Percentiles rank a stretch among this genome's conserved stretches.
These are phyloP conservation scores for Lycaon pictus DNA, from an alignment of 2,113 vertebrate genomes.

Conservation along the genomic window DNA sequence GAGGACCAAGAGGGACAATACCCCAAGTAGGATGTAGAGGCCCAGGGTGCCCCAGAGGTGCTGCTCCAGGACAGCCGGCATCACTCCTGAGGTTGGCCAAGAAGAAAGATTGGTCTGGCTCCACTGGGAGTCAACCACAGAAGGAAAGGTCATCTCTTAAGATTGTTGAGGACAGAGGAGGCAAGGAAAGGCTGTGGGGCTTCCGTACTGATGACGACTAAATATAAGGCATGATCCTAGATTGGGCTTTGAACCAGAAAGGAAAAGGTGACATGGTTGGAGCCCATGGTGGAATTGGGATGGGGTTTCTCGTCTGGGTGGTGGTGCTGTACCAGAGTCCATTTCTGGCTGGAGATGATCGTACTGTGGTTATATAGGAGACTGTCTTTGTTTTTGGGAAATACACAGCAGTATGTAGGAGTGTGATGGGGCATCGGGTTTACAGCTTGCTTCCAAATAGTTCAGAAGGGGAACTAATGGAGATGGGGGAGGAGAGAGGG, in stretches of 20 bases:
- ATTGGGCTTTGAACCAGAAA: not conserved
- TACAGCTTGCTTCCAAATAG: not conserved
- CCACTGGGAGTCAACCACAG: not conserved
- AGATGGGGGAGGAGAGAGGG: not conserved
- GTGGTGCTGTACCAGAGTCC: not conserved
- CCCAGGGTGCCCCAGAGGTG: no score
- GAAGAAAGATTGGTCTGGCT: not conserved
- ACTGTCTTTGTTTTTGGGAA: not conserved
- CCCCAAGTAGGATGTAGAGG: no score
- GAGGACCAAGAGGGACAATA: not conserved
- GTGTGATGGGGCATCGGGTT: not conserved
- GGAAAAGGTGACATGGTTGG: not conserved
- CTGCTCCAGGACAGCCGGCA: not conserved
- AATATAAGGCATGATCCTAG: not conserved
- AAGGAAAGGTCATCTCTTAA: not conserved
- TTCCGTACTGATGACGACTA: not conserved
- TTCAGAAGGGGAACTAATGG: not conserved
- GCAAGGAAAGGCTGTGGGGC: not conserved
- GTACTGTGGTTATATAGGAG: not conserved
- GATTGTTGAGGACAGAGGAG: not conserved
- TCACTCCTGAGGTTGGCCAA: not conserved
- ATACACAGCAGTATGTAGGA: not conserved
- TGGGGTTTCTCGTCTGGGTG: not conserved
- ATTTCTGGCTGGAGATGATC: no score
- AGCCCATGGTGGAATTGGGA: not conserved